A percentile compares a stretch with the other conserved stretches of the same genome.
Conservation (phyloP, 2,888 invertebrate genomes). For the Plagodis dolabraria region DNA sequence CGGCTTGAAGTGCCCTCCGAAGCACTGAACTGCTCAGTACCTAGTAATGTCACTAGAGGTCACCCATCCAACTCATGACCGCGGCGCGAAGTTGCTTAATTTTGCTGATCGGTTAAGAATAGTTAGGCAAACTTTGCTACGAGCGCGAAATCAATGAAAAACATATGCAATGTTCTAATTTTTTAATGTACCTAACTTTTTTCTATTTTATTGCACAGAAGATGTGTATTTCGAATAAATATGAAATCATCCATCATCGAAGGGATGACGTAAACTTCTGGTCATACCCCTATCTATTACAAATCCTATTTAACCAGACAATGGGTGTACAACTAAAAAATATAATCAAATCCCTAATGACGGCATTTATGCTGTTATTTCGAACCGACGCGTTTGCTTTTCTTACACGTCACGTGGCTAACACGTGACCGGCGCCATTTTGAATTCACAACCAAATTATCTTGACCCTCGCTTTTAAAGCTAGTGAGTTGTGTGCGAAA, state of each 20-base stretch:
- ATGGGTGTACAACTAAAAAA: slow-evolving; percentile 54
- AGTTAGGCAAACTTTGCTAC: no score
- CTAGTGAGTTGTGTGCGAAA: slow-evolving; percentile 5
- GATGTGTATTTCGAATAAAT: slow-evolving; percentile 4
- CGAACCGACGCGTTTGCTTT: slow-evolving; percentile 77
- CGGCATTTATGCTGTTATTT: slow-evolving; percentile 79
- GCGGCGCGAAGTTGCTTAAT: no score
- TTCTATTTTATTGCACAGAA: no score
- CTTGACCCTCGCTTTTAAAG: slow-evolving; percentile 30
- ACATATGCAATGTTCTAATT: no score
- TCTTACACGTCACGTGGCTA: slow-evolving; percentile 71
- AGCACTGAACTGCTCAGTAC: no score
- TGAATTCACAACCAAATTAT: slow-evolving; percentile 51
- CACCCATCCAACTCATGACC: no score
- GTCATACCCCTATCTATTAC: slow-evolving; percentile 71
- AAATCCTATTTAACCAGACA: slow-evolving; percentile 70
- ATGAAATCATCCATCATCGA: slow-evolving; percentile 32
- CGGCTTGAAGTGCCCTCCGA: no score
- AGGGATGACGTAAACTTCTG: slow-evolving; percentile 18
- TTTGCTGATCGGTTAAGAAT: no score
- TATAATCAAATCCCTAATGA: slow-evolving; percentile 77
- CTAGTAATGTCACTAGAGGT: no score
- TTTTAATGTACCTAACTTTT: no score
- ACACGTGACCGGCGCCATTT: slow-evolving; percentile 73
- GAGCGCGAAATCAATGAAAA: no score